phyloP scores from a whole-genome alignment of 2,113 vertebrate species.

The Apteryx owenii region DNA sequence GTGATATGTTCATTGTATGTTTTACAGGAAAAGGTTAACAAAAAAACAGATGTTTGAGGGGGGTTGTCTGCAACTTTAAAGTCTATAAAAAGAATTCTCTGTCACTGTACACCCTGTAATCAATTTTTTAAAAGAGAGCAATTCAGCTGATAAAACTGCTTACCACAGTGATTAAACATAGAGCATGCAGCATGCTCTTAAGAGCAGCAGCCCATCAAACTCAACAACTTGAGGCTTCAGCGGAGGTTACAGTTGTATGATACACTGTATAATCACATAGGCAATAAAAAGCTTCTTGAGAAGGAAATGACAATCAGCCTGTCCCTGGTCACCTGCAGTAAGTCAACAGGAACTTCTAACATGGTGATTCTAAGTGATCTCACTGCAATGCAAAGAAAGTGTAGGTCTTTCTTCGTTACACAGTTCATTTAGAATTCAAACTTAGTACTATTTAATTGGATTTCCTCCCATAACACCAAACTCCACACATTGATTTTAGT shows the following conservation, averaged over 20 bases:
- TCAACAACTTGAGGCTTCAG: background rate
- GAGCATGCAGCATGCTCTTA: background rate
- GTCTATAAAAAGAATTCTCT: conserved; percentile 7
- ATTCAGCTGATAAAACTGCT: conserved; percentile 26
- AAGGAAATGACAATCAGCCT: background rate
- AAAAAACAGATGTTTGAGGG: background rate
- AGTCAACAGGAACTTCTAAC: background rate
- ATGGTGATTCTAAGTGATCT: fast-evolving
- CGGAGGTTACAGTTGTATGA: background rate
- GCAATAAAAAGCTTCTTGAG: background rate
- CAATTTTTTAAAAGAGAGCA: conserved; percentile 18
- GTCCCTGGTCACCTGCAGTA: background rate
- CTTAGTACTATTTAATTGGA: background rate
- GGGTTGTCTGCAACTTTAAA: background rate
- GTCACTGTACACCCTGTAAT: background rate
- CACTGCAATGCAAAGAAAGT: background rate
- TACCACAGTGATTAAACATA: conserved; percentile 33
- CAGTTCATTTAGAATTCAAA: background rate
- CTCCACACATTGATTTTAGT: background rate
- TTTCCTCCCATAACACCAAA: background rate
- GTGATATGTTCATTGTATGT: fast-evolving
- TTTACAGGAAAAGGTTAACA: background rate
- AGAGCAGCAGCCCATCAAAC: background rate
- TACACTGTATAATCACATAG: background rate
- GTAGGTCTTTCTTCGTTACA: background rate